These are phyloP conservation scores for Phaenicophaeus curvirostris DNA, from an alignment of 2,797 vertebrate genomes.

Conservation along the genomic window DNA sequence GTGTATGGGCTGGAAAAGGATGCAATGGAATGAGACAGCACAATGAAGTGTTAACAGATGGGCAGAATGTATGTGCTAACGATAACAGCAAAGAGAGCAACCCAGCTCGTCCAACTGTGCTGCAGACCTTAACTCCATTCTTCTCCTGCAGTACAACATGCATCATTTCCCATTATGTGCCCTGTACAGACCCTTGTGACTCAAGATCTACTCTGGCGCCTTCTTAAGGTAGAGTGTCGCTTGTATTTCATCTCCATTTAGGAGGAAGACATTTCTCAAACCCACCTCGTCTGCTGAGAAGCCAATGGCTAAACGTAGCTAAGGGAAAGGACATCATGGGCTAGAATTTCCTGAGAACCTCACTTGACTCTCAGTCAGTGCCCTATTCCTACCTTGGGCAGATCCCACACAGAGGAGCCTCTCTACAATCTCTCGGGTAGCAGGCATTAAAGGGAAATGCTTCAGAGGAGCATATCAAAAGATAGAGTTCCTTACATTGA, in stretches of 20 bases:
- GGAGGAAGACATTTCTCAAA: not conserved
- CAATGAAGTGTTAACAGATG: not conserved
- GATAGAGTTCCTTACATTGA: not conserved
- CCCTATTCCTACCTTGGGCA: not conserved
- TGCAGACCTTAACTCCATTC: not conserved
- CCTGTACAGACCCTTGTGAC: not conserved
- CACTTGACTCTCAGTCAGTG: not conserved
- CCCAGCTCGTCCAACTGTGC: not conserved
- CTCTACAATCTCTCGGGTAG: not conserved
- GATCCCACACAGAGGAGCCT: not conserved
- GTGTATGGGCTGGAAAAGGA: not conserved
- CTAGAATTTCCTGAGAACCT: not conserved
- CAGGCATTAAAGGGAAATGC: not conserved
- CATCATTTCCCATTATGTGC: not conserved
- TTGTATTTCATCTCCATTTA: not conserved
- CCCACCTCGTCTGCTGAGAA: not conserved
- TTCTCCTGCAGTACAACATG: not conserved
- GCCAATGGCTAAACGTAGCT: not conserved
- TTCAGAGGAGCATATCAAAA: not conserved
- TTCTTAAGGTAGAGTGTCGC: not conserved
- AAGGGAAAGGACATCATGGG: not conserved
- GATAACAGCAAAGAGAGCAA: not conserved
- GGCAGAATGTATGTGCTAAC: not conserved
- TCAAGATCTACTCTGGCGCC: not conserved
- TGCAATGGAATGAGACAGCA: not conserved